Base-by-base conservation (phyloP, 2,113 vertebrate species). In the Cinclus cinclus region DNA sequence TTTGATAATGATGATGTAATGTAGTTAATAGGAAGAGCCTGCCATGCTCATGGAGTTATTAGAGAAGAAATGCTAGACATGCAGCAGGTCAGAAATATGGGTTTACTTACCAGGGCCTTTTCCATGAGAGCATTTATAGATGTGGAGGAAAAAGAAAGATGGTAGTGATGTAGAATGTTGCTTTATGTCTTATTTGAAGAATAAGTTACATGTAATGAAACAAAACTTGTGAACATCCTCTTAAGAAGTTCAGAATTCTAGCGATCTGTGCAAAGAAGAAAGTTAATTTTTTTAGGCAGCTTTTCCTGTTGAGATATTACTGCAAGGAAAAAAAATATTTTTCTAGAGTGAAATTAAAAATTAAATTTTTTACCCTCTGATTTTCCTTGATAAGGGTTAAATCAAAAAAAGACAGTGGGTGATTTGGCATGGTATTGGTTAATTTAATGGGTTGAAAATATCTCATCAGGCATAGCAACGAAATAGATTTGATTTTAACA, bases 1-100 rank as follows among this genome's bases (percentile, higher is more conserved):
- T 98, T 98, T 98, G 98, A 98, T 98, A 98, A 98, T 97, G 97
- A 74, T 98, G 98, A 98, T 96, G 98, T 98, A 97, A 98, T 98
- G 98, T 86, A 86, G 97, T 96, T 98, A 97, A 96, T 98, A 97
- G 96, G 97, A 98, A 98, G 97, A 97, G 95, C 91, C 97, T 98
- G 98, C 97, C 97, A 97, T 39, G 90, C 96, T 97, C 91, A n/a
- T 95, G 94, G 89, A 97, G 93, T 98, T 98, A 96, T 97, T 98
- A 96, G 95, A 96, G 96, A 94, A 97, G 97, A 97, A 98, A 98
- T 79, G 92, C 95, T 97, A 74, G 87, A 97, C 98, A 97, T 97
- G 97, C 96, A 92, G 92, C 74, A 83, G 96, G 96, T 96, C 76
- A 94, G 96, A 92, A 87, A 94, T 84, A 11, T 64, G 63, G 83